Percentiles rank a stretch among this genome's conserved stretches.
Conservation (phyloP, 2,797 vertebrate genomes). For the Falco naumanni region DNA sequence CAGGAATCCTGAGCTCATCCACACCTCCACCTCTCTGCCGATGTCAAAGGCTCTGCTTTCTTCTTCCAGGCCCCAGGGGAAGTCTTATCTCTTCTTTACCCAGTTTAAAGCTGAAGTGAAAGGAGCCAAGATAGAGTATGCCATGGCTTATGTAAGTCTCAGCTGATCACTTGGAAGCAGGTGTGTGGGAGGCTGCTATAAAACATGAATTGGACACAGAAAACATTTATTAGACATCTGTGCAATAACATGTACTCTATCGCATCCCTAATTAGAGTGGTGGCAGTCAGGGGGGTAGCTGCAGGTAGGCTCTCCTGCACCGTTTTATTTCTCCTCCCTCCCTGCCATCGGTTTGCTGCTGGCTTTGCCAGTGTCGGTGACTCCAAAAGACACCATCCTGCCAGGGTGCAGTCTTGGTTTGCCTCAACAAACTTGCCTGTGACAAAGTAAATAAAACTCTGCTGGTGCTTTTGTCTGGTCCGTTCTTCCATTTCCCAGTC, state of each 20-base stretch:
- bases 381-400: not conserved
- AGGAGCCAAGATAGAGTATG: constrained; percentile 89
- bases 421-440: not conserved
- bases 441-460: not conserved
- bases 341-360: rapidly evolving
- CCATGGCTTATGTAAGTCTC: constrained; percentile 93
- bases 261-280: not conserved
- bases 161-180: not conserved
- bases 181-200: constrained; percentile 13
- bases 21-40: not conserved
- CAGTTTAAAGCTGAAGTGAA: constrained; percentile 93
- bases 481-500: not conserved
- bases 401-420: not conserved
- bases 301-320: not conserved
- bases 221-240: constrained; percentile 19
- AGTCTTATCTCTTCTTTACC: constrained; percentile 97
- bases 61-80: constrained; percentile 89
- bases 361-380: not conserved
- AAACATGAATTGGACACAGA: not conserved
- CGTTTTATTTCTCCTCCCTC: not conserved
- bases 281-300: not conserved
- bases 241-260: not conserved
- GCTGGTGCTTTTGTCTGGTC: not conserved
- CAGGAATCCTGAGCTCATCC: not conserved
- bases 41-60: constrained; percentile 12